These are phyloP conservation scores for Sitodiplosis mosellana DNA, from an alignment of 1,140 invertebrate species.

Conservation along the genomic window DNA sequence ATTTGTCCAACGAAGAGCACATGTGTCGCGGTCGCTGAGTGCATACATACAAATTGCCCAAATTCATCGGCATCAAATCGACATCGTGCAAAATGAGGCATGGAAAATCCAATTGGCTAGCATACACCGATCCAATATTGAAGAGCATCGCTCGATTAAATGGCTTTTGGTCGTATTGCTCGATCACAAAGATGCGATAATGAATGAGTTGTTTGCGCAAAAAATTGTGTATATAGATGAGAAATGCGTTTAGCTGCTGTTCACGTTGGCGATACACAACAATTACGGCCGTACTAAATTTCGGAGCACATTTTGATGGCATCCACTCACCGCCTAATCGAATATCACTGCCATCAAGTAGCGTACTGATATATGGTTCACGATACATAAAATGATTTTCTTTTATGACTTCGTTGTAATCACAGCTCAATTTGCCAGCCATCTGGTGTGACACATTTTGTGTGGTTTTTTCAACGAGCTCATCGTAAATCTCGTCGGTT, in stretches of 20 bases:
- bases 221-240: conserved; percentile 80
- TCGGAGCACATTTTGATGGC: conserved; percentile 51
- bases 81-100: conserved; percentile 93
- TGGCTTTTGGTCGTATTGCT: conserved; percentile 56
- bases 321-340: conserved; percentile 18
- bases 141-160: conserved; percentile 90
- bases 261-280: conserved; percentile 75
- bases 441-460: conserved; percentile 14
- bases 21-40: conserved; percentile 73
- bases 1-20: conserved; percentile 79
- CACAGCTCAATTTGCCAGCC: conserved; percentile 9
- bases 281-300: conserved; percentile 67
- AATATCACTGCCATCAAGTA: conserved; percentile 14
- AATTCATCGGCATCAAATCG: conserved; percentile 78
- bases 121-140: conserved; percentile 76
- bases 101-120: conserved; percentile 48
- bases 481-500: conserved; percentile 10
- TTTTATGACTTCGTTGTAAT: conserved; percentile 16
- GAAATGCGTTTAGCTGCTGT: conserved; percentile 57
- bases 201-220: conserved; percentile 67
- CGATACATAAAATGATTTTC: conserved; percentile 16
- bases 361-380: conserved; percentile 9
- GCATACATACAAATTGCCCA: conserved; percentile 82
- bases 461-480: conserved; percentile 12
- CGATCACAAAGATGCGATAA: conserved; percentile 72